Base-by-base conservation (phyloP, 2,797 vertebrate species). In the Sebastolobus alascanus region DNA sequence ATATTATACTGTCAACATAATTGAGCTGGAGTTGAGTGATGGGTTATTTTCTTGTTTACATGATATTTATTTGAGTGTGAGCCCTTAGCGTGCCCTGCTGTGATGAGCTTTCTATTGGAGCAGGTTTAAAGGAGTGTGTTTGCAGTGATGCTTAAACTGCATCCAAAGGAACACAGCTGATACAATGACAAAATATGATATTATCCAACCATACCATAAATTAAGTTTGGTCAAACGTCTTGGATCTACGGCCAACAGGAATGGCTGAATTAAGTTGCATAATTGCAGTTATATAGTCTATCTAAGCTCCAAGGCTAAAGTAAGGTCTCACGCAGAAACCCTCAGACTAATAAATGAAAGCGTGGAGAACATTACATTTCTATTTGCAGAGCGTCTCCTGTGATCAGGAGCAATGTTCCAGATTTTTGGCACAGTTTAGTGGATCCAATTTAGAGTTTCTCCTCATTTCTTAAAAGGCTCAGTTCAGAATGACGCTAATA, bases 341-440 rank as follows among this genome's bases (percentile, higher is more conserved):
- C 38, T 74, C 16, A 14, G 46, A 59, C 22, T 73, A 37, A 82
- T 75, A 63, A 77, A 73, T 75, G 56, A 70, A 73, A 73, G 70
- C 54, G 75, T 69, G 37, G 59, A 87, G 81, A 52, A 83, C 64
- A 79, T 78, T 86, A 77, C 46, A 71, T 78, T 83, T 80, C 87
- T 86, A 90, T 89, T 91, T 87, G 76, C 60, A 81, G 88, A 50
- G 66, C 54, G 77, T 89, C 87, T 90, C 90, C 68, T 50, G 86
- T 77, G 87, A 87, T 90, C 72, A 84, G 73, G 50, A 77, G 55
- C 70, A 65, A 68, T 87, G 93, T 84, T 92, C 90, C 75, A 91
- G 77, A 92, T 93, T 89, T 84, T 68, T 89, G 85, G 72, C 87
- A 91, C 78, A 85, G 63, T 92, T 92, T 81, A 79, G 59, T 69